Percentiles rank a stretch among this genome's conserved stretches.
These are phyloP conservation scores for Lottia scabra DNA, from an alignment of 2,888 invertebrate genomes.

Conservation along the genomic window DNA sequence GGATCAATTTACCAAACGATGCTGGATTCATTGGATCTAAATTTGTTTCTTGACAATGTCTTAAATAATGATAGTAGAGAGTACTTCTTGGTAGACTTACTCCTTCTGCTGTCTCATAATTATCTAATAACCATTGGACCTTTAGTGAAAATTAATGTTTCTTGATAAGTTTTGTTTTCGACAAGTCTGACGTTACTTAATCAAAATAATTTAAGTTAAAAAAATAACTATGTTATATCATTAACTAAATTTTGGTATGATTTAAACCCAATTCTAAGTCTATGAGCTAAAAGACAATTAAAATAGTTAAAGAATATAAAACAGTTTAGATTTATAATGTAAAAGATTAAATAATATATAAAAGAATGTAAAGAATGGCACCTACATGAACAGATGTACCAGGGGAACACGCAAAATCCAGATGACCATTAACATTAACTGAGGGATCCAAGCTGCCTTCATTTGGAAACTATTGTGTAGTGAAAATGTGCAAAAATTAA, in stretches of 20 bases:
- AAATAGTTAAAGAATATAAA: no score
- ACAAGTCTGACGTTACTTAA: no score
- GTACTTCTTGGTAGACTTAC: conserved; percentile 94
- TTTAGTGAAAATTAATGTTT: conserved; percentile 27
- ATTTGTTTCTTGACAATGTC: conserved; percentile 88
- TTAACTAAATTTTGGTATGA: background rate
- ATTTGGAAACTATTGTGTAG: conserved; percentile 2
- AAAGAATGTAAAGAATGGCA: conserved; percentile 1
- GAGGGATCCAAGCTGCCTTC: conserved; percentile 6
- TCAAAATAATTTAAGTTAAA: no score
- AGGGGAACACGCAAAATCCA: conserved; percentile 5
- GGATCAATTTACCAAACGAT: conserved; percentile 98
- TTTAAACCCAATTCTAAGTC: background rate
- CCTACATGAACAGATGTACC: conserved; percentile 4
- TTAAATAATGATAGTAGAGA: conserved; percentile 95
- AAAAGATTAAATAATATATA: background rate
- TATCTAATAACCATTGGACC: conserved; percentile 88
- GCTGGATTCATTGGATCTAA: conserved; percentile 99
- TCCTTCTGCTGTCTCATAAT: conserved; percentile 97
- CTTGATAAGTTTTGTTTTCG: no score
- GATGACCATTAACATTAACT: conserved; percentile 1
- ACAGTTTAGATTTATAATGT: no score
- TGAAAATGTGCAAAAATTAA: conserved; percentile 1
- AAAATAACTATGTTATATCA: background rate
- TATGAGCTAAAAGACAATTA: background rate